Base-by-base conservation (phyloP, 1,140 invertebrate species). In the Onthophagus taurus region DNA sequence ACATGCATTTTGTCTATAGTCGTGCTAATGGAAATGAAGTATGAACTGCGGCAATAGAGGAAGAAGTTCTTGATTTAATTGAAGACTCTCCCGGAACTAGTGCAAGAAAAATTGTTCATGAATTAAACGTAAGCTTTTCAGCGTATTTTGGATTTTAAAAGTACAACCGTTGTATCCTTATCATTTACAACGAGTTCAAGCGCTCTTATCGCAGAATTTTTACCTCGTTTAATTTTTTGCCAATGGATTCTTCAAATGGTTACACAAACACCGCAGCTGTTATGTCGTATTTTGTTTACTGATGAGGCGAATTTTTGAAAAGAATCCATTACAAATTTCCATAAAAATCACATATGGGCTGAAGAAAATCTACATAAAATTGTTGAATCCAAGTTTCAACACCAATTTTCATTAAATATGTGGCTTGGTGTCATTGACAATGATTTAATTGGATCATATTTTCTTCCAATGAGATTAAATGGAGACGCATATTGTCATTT, bases 161-260 rank as follows among this genome's bases (percentile, higher is more conserved):
- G 35, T 45, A n/a, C 47, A 48, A 38, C 47, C 23, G 23, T 31
- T 48, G 8, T 48, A 45, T 24, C 42, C 42, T 8, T 45, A 48
- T 18, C 47, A 49, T 24, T 4, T 45, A 17, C 43, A 45, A 45
- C 29, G 30, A 26, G 42, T 49, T 13, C 43, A 49, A 20, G 38
- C 44, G 31, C 26, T 47, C 4, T 34, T 42, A 13, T 30, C 21
- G 20, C 20, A 13, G 42, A 51, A 33, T 48, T 48, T 34, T 47
- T 24, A 14, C 18, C 24, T 18, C 21, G 42, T 8, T 8, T 45
- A 26, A 24, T 14, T 14, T 48, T 45, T 43, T 51, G 37, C 41
- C 11, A 34, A n/a, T 51, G 35, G 36, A 19, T 37, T 12, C 35
- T 19, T 9, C 2, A 21, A 18, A 19, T 19, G 19, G 18, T 37